Evolutionary conservation across 2,113 vertebrate species (phyloP).

Genomic region (Xiphophorus hellerii): DNA sequence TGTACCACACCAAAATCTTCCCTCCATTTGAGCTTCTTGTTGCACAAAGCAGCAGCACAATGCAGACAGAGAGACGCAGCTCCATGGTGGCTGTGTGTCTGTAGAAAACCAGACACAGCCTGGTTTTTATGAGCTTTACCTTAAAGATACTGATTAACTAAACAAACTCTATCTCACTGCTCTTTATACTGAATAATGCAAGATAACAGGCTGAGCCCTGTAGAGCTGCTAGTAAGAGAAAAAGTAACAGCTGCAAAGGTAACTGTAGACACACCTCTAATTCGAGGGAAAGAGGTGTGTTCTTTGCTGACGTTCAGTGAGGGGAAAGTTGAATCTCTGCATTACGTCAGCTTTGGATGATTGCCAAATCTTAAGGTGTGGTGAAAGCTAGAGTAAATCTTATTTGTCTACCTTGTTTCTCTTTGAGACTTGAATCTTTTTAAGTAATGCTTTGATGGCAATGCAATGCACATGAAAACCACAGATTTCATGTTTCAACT

Average conservation of each 20-base stretch:
- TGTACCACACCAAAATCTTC: conserved; percentile 81
- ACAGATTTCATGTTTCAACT: no score
- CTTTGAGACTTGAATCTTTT: no score
- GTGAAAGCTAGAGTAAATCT: no score
- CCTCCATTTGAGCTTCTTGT: conserved; percentile 61
- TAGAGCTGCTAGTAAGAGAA: conserved; percentile 3
- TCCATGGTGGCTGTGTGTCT: conserved; percentile 46
- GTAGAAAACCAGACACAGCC: neutral
- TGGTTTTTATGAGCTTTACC: neutral
- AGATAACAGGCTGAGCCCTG: neutral
- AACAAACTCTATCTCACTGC: conserved; percentile 22
- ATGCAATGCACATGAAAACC: no score
- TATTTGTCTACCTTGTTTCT: no score
- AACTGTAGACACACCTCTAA: no score
- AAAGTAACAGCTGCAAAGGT: neutral
- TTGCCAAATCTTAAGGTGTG: no score
- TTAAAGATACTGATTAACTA: conserved; percentile 57
- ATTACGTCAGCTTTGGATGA: no score
- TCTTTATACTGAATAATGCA: neutral
- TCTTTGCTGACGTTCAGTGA: no score
- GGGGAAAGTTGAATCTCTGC: no score
- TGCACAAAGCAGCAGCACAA: conserved; percentile 65
- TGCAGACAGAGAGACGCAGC: neutral
- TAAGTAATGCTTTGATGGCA: no score
- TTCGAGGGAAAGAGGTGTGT: no score